Conservation (phyloP, 2,113 vertebrate species). For the Chamaea fasciata region DNA sequence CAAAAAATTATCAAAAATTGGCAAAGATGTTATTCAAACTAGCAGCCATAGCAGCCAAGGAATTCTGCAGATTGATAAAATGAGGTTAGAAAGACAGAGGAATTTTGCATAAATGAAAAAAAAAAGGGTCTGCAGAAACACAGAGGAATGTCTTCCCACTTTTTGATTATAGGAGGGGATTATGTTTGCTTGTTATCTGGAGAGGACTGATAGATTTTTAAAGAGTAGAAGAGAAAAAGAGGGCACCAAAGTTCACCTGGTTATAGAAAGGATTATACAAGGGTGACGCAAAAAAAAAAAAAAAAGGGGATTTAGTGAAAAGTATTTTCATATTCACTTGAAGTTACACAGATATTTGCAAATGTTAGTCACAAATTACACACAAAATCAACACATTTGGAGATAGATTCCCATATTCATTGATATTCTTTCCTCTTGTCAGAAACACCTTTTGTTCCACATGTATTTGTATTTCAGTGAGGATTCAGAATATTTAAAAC, state of each 20-base stretch:
- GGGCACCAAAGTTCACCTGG: neutral
- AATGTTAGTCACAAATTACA: neutral
- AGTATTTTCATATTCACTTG: neutral
- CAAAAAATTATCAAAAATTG: neutral
- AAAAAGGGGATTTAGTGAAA: neutral
- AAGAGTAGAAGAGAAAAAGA: neutral
- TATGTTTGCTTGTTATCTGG: neutral
- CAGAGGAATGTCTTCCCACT: neutral
- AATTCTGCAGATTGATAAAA: neutral
- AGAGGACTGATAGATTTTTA: neutral
- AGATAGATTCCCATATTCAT: neutral
- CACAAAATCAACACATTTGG: neutral
- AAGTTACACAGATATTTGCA: neutral
- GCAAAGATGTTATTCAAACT: neutral
- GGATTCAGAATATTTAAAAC: constrained; percentile 16
- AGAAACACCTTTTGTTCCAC: neutral
- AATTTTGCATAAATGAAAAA: neutral
- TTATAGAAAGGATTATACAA: neutral
- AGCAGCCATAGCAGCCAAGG: neutral
- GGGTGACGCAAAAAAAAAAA: neutral
- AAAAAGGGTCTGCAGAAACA: neutral
- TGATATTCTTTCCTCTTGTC: neutral
- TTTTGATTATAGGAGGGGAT: neutral
- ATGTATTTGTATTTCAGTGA: neutral
- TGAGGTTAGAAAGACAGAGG: neutral